Percentiles rank a stretch among this genome's conserved stretches.
These are phyloP conservation scores for Stictocephala bisonia DNA, from an alignment of 2,888 invertebrate species.

Conservation along the genomic window DNA sequence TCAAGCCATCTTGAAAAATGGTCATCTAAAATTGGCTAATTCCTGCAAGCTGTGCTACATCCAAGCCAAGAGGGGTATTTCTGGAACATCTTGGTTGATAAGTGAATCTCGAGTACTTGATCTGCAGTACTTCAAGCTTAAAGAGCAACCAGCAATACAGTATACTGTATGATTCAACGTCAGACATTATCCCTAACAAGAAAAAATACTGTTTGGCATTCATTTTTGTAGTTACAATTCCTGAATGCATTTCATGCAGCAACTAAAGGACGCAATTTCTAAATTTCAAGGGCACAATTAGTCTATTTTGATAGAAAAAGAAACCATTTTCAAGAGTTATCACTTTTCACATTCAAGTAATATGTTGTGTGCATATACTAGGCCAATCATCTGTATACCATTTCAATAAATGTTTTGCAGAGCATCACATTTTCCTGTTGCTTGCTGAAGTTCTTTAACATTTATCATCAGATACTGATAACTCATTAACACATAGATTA, in stretches of 20 bases:
- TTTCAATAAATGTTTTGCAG: too few species aligned
- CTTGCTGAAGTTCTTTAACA: too few species aligned
- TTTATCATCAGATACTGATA: background rate
- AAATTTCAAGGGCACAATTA: background rate
- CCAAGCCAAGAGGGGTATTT: too few species aligned
- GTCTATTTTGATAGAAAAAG: background rate
- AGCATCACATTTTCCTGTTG: too few species aligned
- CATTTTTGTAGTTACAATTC: background rate
- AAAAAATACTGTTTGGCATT: too few species aligned
- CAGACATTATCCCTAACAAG: too few species aligned
- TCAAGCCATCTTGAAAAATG: constrained; percentile 10
- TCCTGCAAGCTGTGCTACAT: too few species aligned
- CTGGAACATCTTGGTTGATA: background rate
- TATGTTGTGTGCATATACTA: background rate
- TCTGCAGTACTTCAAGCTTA: background rate
- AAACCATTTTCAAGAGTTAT: background rate
- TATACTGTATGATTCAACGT: too few species aligned
- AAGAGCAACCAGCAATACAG: too few species aligned
- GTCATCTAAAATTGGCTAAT: too few species aligned
- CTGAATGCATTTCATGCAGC: background rate
- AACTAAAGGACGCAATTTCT: background rate
- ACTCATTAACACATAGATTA: background rate
- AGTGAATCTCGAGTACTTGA: background rate
- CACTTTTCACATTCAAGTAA: background rate
- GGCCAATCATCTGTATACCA: too few species aligned